These are phyloP conservation scores for Chironomus riparius DNA, from an alignment of 2,888 invertebrate genomes.

Conservation along the genomic window DNA sequence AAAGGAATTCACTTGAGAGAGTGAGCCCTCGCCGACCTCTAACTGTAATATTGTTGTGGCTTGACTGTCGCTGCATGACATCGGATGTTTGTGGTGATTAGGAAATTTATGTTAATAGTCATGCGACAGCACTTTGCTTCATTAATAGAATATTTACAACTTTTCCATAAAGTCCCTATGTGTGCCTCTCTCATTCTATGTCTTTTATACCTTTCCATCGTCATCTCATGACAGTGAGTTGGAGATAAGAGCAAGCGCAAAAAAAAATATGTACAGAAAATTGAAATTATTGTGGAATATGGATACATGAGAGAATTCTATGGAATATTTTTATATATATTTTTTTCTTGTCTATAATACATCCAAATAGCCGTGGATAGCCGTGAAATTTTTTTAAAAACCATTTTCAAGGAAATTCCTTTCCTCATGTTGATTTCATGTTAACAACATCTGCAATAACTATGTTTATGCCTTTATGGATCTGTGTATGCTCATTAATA, in stretches of 20 bases:
- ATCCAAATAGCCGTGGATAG: neutral
- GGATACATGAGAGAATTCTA: too few species aligned
- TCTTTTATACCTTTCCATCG: neutral
- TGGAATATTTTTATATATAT: too few species aligned
- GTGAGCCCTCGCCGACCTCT: slow-evolving; percentile 18
- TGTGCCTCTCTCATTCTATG: neutral
- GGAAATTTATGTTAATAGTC: slow-evolving; percentile 25
- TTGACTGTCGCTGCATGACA: slow-evolving; percentile 19
- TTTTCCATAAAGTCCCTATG: neutral
- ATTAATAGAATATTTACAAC: slow-evolving; percentile 26
- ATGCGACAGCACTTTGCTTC: slow-evolving; percentile 19
- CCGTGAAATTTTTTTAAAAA: neutral
- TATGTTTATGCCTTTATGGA: neutral
- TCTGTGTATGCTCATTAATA: neutral
- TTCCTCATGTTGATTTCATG: slow-evolving; percentile 6
- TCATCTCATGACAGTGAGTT: too few species aligned
- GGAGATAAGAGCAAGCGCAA: too few species aligned
- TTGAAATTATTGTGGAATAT: too few species aligned
- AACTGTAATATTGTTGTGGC: slow-evolving; percentile 19
- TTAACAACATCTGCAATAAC: slow-evolving; percentile 9
- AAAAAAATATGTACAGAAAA: too few species aligned
- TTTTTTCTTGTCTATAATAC: too few species aligned
- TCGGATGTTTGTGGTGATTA: slow-evolving; percentile 25
- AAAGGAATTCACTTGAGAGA: slow-evolving; percentile 13
- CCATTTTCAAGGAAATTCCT: neutral